Conservation (phyloP, 2,113 vertebrate species). For the Pteruthius melanotis region DNA sequence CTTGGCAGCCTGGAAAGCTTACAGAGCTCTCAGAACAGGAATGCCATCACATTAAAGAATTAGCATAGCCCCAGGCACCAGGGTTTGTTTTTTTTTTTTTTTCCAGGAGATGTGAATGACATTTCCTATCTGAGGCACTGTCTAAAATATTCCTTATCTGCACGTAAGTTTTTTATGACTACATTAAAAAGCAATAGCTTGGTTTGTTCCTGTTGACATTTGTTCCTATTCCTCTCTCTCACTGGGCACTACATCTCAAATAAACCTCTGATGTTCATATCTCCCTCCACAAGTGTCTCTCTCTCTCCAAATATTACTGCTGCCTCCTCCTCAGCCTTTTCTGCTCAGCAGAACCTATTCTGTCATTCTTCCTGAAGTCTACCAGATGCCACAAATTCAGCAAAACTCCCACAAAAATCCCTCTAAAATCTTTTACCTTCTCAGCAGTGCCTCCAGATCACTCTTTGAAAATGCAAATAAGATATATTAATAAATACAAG, state of each 20-base stretch:
- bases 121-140: slow-evolving; percentile 47
- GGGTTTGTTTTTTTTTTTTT: neutral
- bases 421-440: neutral
- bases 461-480: neutral
- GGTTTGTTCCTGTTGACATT: slow-evolving; percentile 56
- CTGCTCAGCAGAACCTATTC: neutral
- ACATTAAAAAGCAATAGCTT: slow-evolving; percentile 47
- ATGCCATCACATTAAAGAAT: slow-evolving; percentile 62
- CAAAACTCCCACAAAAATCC: slow-evolving; percentile 1
- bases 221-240: slow-evolving; percentile 18
- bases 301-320: neutral
- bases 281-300: neutral
- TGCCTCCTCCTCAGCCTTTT: neutral
- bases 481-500: neutral
- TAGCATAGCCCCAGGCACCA: slow-evolving; percentile 33
- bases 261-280: neutral
- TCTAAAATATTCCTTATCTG: neutral
- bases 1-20: slow-evolving; percentile 51
- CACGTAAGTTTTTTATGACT: slow-evolving; percentile 28
- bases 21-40: slow-evolving; percentile 36
- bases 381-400: slow-evolving; percentile 12
- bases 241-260: neutral
- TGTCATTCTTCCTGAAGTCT: slow-evolving; percentile 1
- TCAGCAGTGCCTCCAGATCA: neutral
- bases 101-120: neutral